Base-by-base conservation (phyloP, 23 tunicate genomes). In the Clavelina lepadiformis region DNA sequence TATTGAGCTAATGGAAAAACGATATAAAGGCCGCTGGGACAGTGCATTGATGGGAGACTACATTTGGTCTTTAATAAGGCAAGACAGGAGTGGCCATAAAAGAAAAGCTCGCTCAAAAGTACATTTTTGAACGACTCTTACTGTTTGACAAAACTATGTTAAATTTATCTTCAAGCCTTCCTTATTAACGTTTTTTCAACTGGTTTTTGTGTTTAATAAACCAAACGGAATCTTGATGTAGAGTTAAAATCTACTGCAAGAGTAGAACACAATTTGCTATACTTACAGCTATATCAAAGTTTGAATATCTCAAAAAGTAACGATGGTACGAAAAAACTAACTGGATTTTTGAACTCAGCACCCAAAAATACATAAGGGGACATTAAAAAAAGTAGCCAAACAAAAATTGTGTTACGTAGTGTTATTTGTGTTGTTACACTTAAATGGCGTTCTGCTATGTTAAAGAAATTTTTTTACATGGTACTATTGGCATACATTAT, bases 11-110 rank as follows among this genome's bases (percentile, higher is more conserved):
- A 38, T 68, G 59, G 61, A 68, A 68, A 51, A 37, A 51, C 73
- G 36, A 63, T 63, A 63, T 63, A 22, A 63, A 7, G 69, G 69
- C 51, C 69, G 69, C 69, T 63, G 69, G 69, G 27, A 35, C 69
- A 63, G 51, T 63, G 51, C 50, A 63, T 21, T 37, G 51, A 4
- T 37, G 51, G 51, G 50, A 63, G 69, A 37, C 69, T 11, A 15
- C 15, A 41, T 8, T 11, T n/a, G n/a, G n/a, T n/a, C n/a, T n/a
- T n/a, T n/a, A n/a, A 11, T 41, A 41, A 41, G 11, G 49, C 49
- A 41, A 41, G 49, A 41, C 49, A 41, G 49, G 49, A 41, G 49
- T 63, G 69, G 69, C 38, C 69, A 63, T 63, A 37, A 63, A 63
- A 35, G 28, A 63, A 63, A 63, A 63, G 50, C 69, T 63, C 51